Base-by-base conservation (phyloP, 92 coral and sea anemone genomes). In the Palythoa grandis region DNA sequence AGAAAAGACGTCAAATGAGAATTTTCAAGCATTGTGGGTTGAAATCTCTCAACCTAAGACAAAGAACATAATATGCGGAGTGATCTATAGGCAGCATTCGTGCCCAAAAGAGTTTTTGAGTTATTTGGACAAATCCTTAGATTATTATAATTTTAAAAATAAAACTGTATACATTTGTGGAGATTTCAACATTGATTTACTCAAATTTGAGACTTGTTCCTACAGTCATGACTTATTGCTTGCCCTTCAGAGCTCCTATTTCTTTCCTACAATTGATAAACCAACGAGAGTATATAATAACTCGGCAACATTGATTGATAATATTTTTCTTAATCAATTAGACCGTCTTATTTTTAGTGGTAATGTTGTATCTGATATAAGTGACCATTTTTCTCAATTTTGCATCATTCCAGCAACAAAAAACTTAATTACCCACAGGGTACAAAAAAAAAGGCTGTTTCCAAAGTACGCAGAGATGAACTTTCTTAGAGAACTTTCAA, bases 21-120 rank as follows among this genome's bases (percentile, higher is more conserved):
- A 88, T 24, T 88, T 87, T 60, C 91, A 83, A 72, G 86, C 93
- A 11, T 63, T 91, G 39, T 91, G 91, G 88, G 52, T 91, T 69
- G 93, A 91, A 85, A 71, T 91, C 17, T 71, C 84, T 8, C 72
- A 77, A 56, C n/a, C 39, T 12, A 79, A 88, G 17, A 40, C 85
- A 79, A 15, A 53, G 37, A 91, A 91, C 22, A 73, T 91, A 52
- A 91, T 85, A 12, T 91, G 91, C 63, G 82, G 82, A 3, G 82
- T 76, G 8, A 35, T 78, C 23, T 90, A 90, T 48, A 57, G 83
- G 47, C 84, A 82, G 39, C 92, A 90, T 23, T 79, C 82, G 38
- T 78, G 74, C 10, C 90, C 91, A 24, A 66, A 90, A 61, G 60
- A 67, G 17, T 90, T 90, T 76, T 78, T 57, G 38, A n/a, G 25